Conservation (phyloP, 2,113 vertebrate genomes). For the Syngnathoides biaculeatus region DNA sequence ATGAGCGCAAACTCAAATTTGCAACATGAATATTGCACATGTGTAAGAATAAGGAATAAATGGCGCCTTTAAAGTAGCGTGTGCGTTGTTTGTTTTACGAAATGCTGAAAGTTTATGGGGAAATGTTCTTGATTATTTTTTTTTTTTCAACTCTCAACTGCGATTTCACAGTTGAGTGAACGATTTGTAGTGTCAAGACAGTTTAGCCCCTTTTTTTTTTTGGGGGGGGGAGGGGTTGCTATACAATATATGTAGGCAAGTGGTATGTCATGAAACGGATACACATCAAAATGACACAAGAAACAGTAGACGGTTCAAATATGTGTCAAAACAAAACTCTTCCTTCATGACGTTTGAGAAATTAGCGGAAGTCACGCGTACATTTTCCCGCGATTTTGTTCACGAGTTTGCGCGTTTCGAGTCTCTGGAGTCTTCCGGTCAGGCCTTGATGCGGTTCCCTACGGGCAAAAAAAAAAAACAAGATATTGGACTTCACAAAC, state of each 20-base stretch:
- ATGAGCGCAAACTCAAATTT: neutral
- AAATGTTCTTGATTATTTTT: neutral
- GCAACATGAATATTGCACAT: slow-evolving; percentile 1
- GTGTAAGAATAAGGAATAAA: neutral
- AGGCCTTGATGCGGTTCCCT: accelerated
- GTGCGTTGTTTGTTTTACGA: neutral
- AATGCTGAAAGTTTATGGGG: too few relatives aligned
- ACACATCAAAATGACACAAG: too few relatives aligned
- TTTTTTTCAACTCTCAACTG: too few relatives aligned
- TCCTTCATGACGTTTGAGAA: neutral
- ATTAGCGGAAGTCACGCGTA: slow-evolving; percentile 56
- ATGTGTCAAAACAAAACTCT: neutral
- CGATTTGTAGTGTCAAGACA: too few relatives aligned
- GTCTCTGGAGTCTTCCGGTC: neutral
- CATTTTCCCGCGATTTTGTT: slow-evolving; percentile 66
- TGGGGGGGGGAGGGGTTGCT: too few relatives aligned
- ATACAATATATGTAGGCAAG: too few relatives aligned
- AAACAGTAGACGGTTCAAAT: too few relatives aligned
- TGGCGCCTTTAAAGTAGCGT: slow-evolving; percentile 11
- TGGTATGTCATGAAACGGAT: too few relatives aligned
- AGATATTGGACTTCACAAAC: neutral
- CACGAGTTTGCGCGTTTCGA: slow-evolving; percentile 35
- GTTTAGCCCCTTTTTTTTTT: too few relatives aligned
- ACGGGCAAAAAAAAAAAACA: neutral
- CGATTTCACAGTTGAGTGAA: too few relatives aligned